Percentiles rank a stretch among this genome's conserved stretches.
Evolutionary conservation across 1,140 invertebrate species (phyloP).

Genomic region (Drosophila grimshawi): DNA sequence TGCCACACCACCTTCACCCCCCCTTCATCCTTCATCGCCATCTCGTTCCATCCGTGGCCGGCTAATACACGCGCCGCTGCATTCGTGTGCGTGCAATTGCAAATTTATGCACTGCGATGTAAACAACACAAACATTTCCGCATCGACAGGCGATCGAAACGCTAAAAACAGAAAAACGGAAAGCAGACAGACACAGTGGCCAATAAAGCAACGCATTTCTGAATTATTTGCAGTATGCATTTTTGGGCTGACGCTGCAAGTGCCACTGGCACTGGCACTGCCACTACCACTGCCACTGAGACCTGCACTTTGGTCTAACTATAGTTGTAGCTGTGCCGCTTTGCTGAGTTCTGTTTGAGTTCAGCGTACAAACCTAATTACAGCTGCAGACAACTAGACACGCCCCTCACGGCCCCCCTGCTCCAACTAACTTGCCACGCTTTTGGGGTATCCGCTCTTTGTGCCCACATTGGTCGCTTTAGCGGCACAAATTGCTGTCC

Average conservation of each 20-base stretch:
- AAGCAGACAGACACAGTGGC: constrained; percentile 15
- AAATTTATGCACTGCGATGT: constrained; percentile 81
- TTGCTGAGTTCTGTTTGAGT: constrained; percentile 35
- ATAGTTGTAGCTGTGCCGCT: constrained; percentile 25
- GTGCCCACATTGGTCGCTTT: constrained; percentile 57
- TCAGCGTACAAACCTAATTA: constrained; percentile 75
- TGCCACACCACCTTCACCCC: too few species aligned
- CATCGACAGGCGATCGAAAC: constrained; percentile 17
- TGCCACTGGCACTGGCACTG: constrained; percentile 4
- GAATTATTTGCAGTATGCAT: constrained; percentile 77
- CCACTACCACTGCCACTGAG: constrained; percentile 7
- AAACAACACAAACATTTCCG: constrained; percentile 80
- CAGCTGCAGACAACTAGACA: constrained; percentile 58
- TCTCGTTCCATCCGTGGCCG: too few species aligned
- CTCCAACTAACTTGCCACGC: background rate
- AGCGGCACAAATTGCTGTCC: constrained; percentile 76
- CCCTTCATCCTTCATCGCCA: background rate
- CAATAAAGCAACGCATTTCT: constrained; percentile 61
- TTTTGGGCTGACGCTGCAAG: constrained; percentile 45
- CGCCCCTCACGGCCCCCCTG: background rate
- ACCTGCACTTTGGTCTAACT: too few species aligned
- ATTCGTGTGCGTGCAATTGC: constrained; percentile 70
- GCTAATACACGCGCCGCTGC: constrained; percentile 61
- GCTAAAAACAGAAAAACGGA: background rate
- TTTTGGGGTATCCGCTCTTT: background rate